Percentiles rank a stretch among this genome's conserved stretches.
These are phyloP conservation scores for Tokudaia tokunoshimensis DNA, from an alignment of 2,797 vertebrate genomes.

Conservation along the genomic window DNA sequence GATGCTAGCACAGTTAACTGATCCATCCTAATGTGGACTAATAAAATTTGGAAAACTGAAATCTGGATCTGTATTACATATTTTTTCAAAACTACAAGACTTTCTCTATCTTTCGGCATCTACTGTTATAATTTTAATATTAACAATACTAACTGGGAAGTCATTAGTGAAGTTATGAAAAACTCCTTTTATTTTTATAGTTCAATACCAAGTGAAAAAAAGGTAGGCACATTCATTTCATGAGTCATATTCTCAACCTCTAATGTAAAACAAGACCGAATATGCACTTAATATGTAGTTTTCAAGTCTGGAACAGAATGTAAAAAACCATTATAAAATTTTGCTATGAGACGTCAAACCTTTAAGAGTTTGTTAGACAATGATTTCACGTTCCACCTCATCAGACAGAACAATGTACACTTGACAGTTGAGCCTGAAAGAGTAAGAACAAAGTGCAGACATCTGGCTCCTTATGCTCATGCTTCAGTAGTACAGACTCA, in stretches of 20 bases:
- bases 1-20: conserved; percentile 16
- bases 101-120: conserved; percentile 23
- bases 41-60: conserved; percentile 12
- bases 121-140: conserved; percentile 36
- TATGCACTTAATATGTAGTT: conserved; percentile 51
- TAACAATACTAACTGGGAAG: conserved; percentile 44
- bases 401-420: not conserved
- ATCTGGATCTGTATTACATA: not conserved
- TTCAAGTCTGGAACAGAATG: conserved; percentile 69
- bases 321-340: conserved; percentile 73
- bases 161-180: conserved; percentile 57
- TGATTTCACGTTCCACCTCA: conserved; percentile 12
- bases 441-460: conserved; percentile 12
- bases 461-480: conserved; percentile 5
- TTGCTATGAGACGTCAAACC: conserved; percentile 30
- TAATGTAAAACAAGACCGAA: conserved; percentile 56
- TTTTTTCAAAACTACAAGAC: conserved; percentile 48
- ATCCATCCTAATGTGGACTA: not conserved
- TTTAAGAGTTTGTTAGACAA: conserved; percentile 28
- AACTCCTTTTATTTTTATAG: conserved; percentile 48
- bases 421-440: not conserved
- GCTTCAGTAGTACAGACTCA: conserved; percentile 31
- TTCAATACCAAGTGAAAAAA: conserved; percentile 68
- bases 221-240: conserved; percentile 73
- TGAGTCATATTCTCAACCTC: conserved; percentile 57